A percentile compares a stretch with the other conserved stretches of the same genome.
These are phyloP conservation scores for Semicossyphus pulcher DNA, from an alignment of 2,113 vertebrate genomes.

Conservation along the genomic window DNA sequence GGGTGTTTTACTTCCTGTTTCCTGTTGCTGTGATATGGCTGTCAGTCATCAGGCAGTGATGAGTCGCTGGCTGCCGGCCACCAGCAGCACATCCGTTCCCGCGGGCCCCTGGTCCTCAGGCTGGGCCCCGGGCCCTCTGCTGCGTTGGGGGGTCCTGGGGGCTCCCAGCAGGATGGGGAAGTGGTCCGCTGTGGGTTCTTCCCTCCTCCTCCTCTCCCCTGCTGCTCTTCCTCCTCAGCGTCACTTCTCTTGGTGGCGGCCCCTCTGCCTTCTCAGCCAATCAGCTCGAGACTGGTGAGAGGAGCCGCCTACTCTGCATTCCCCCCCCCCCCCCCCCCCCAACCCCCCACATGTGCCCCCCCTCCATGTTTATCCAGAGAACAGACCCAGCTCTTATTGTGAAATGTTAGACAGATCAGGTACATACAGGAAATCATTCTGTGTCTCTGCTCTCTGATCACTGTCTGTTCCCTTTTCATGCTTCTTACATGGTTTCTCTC, in stretches of 20 bases:
- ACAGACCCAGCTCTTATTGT: conserved; percentile 37
- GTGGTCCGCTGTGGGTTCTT: conserved; percentile 72
- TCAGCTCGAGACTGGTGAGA: conserved; percentile 85
- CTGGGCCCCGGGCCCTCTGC: conserved; percentile 71
- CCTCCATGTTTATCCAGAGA: conserved; percentile 27
- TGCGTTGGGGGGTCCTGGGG: conserved; percentile 68
- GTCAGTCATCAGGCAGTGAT: conserved; percentile 83
- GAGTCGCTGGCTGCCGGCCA: conserved; percentile 66
- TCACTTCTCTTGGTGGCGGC: conserved; percentile 77
- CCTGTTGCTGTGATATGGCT: neutral
- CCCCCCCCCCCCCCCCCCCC: conserved; percentile 32
- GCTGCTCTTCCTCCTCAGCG: conserved; percentile 76
- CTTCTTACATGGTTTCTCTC: no score
- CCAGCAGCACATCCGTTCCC: conserved; percentile 68
- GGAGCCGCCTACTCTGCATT: conserved; percentile 71
- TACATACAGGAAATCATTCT: no score
- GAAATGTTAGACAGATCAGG: no score
- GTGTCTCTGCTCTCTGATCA: no score
- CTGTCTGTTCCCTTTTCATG: no score
- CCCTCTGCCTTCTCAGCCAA: conserved; percentile 80
- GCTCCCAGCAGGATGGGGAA: conserved; percentile 73
- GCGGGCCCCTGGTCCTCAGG: conserved; percentile 73
- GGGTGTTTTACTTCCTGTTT: conserved; percentile 23
- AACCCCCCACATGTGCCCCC: conserved; percentile 1
- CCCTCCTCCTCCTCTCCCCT: conserved; percentile 66